phyloP scores from a whole-genome alignment of 2,113 vertebrate genomes.

The Saccopteryx bilineata region DNA sequence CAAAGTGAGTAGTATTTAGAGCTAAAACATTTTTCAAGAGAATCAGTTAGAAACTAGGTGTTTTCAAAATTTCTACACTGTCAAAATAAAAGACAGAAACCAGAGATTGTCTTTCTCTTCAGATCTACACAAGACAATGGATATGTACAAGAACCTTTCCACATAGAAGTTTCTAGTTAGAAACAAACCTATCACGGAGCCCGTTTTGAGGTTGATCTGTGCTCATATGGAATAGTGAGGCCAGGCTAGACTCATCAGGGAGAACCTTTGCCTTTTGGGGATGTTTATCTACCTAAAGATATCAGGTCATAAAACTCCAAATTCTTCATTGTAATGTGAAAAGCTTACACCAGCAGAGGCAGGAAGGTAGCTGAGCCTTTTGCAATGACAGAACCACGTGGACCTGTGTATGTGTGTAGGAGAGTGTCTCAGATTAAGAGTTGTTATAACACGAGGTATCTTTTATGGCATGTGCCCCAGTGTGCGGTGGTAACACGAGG shows the following conservation, averaged over 20 bases:
- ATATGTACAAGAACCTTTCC: neutral
- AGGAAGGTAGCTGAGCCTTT: neutral
- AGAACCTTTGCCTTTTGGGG: neutral
- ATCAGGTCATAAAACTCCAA: neutral
- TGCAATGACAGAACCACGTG: neutral
- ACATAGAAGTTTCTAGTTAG: neutral
- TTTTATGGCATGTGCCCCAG: neutral
- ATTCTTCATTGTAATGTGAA: conserved; percentile 10
- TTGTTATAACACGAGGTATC: neutral
- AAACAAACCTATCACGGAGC: neutral
- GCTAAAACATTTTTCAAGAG: neutral
- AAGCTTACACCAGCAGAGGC: neutral
- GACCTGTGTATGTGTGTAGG: neutral
- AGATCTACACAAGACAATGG: neutral
- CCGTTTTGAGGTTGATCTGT: neutral
- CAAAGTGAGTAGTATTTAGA: neutral
- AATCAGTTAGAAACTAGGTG: neutral
- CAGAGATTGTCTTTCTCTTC: neutral
- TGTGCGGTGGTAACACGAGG: neutral
- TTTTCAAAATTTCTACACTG: neutral
- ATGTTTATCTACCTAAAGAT: neutral
- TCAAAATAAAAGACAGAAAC: neutral
- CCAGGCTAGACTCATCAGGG: neutral
- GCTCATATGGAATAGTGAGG: neutral
- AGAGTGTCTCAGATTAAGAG: neutral